Conservation (phyloP, 2,888 invertebrate species). For the Pyrgus malvae region DNA sequence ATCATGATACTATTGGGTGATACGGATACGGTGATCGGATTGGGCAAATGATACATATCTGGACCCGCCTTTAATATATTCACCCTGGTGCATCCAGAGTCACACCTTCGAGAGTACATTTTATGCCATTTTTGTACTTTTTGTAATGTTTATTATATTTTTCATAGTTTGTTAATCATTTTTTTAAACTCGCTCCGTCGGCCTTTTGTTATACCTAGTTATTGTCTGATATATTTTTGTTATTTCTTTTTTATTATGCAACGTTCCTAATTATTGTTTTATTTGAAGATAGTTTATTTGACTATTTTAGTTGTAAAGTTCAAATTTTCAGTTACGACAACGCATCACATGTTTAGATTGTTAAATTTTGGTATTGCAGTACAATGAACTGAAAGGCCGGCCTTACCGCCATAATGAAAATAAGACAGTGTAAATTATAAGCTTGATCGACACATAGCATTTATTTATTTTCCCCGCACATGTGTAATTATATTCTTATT, state of each 20-base stretch:
- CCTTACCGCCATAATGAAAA: slow-evolving; percentile 15
- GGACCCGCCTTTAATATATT: no score
- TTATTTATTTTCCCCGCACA: slow-evolving; percentile 35
- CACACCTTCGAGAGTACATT: slow-evolving; percentile 22
- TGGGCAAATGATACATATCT: no score
- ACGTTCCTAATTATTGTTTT: slow-evolving; percentile 23
- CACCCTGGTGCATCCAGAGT: background rate
- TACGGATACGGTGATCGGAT: no score
- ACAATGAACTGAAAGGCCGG: slow-evolving; percentile 21
- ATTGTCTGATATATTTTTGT: slow-evolving; percentile 19
- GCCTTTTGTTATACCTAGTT: slow-evolving; percentile 24
- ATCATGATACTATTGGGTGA: no score
- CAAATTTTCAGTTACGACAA: slow-evolving; percentile 4
- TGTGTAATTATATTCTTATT: slow-evolving; percentile 18
- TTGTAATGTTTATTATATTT: slow-evolving; percentile 31
- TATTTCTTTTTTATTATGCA: slow-evolving; percentile 18
- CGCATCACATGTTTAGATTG: slow-evolving; percentile 6
- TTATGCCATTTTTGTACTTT: slow-evolving; percentile 46
- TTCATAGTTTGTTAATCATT: slow-evolving; percentile 23
- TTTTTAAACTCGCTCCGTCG: slow-evolving; percentile 7
- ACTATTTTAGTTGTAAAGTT: slow-evolving; percentile 5
- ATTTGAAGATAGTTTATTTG: slow-evolving; percentile 12
- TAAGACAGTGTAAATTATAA: slow-evolving; percentile 15
- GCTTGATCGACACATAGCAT: slow-evolving; percentile 32
- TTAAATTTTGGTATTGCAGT: background rate